Base-by-base conservation (phyloP, 2,797 vertebrate genomes). In the Tolypeutes matacus region DNA sequence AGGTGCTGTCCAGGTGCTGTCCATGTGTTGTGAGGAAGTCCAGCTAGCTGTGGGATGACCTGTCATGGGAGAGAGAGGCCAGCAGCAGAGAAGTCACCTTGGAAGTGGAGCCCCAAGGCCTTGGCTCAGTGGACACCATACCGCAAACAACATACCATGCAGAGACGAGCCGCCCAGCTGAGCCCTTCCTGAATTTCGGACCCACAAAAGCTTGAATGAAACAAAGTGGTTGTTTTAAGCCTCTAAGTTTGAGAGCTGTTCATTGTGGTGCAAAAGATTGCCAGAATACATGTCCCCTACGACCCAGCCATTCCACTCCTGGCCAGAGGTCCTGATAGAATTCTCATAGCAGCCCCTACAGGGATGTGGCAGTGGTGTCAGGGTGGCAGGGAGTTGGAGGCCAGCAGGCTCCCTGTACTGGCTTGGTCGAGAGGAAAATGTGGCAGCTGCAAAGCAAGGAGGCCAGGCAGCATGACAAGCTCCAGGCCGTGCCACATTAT, bases 131-230 rank as follows among this genome's bases (percentile, higher is more conserved):
- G 17, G 46, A 80, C 4, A 56, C 31, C 20, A 23, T 46, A 21
- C 1, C n/a, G 69, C n/a, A 72, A n/a, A n/a, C n/a, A n/a, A n/a
- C n/a, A n/a, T n/a, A n/a, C n/a, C n/a, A n/a, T n/a, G n/a, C 49
- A 60, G 69, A 78, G 58, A 60, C 2, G 25, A 76, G 67, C 25
- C 13, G 3, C n/a, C 29, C n/a, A 17, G 39, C 73, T 11, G 10
- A 93, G 73, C n/a, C 36, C 72, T 89, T 70, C 73, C 46, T 58
- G 91, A 89, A 64, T 64, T 64, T 49, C 58, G 80, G 58, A 67
- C 56, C 60, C 42, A 49, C 17, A 62, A 82, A 62, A 39, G 58
- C 39, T 34, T 10, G 39, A 65, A 58, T 14, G 65, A 90, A 78
- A 25, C 69, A 10, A 56, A 64, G 62, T 70, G 46, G 7, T 60